Conservation (phyloP, 2,888 invertebrate genomes). For the Nomada ruficornis region DNA sequence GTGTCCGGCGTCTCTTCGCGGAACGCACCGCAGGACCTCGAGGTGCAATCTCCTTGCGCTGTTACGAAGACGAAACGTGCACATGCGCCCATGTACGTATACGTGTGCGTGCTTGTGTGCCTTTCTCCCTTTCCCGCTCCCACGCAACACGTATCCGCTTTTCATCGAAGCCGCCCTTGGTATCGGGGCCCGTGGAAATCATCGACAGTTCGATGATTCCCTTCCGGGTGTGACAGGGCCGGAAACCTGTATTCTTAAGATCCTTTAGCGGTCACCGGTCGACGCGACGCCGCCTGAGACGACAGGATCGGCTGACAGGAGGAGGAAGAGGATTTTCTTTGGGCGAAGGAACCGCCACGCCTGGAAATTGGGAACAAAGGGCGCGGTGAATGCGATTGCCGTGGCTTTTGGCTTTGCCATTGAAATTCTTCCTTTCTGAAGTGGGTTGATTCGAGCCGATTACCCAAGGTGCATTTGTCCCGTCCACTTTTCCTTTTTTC, state of each 20-base stretch:
- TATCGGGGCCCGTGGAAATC: constrained; percentile 67
- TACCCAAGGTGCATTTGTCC: too few species aligned
- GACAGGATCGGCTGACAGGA: constrained; percentile 29
- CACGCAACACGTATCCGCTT: constrained; percentile 41
- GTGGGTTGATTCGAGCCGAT: not conserved
- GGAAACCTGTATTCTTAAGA: constrained; percentile 77
- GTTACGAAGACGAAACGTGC: constrained; percentile 69
- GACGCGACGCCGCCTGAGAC: not conserved
- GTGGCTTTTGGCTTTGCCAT: constrained; percentile 21
- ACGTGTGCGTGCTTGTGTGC: constrained; percentile 17
- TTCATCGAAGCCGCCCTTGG: constrained; percentile 34
- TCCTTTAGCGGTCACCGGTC: constrained; percentile 31
- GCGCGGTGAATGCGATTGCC: constrained; percentile 32
- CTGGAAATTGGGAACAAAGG: constrained; percentile 30
- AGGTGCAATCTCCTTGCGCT: constrained; percentile 74
- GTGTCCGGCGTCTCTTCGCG: constrained; percentile 33
- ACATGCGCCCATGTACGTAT: constrained; percentile 68
- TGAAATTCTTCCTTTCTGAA: not conserved
- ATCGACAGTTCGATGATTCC: constrained; percentile 60
- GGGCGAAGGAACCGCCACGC: constrained; percentile 12
- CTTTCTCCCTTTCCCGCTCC: not conserved
- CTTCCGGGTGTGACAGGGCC: constrained; percentile 76
- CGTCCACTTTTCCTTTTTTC: too few species aligned
- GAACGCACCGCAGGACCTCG: constrained; percentile 64
- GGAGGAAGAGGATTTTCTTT: constrained; percentile 31